Percentiles rank a stretch among this genome's conserved stretches.
Evolutionary conservation across 2,797 vertebrate genomes (phyloP).

Genomic region (Lacerta viridis): DNA sequence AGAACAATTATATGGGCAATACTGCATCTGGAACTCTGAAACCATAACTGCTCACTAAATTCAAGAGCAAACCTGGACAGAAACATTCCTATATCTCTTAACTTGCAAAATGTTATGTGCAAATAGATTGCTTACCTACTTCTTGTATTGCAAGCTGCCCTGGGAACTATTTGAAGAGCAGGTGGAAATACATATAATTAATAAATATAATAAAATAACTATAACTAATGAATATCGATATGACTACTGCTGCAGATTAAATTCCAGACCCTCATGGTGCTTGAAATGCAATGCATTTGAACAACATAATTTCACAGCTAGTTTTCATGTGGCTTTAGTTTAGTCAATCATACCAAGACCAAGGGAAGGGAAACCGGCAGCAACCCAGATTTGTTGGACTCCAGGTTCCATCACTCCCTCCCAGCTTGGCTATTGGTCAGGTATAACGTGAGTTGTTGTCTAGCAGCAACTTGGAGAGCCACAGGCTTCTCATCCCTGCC

Average conservation of each 20-base stretch:
- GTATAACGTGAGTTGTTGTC: no score
- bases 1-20: not conserved
- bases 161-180: not conserved
- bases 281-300: not conserved
- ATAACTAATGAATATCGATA: no score
- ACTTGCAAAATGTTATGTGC: not conserved
- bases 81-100: not conserved
- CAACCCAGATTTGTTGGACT: no score
- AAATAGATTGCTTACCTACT: not conserved
- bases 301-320: not conserved
- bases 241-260: no score
- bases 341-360: not conserved
- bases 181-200: not conserved
- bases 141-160: not conserved
- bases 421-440: no score
- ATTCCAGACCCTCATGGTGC: not conserved
- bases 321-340: not conserved
- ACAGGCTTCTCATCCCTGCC: not conserved
- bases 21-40: not conserved
- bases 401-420: no score
- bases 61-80: not conserved
- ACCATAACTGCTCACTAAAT: not conserved
- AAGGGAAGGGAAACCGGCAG: no score
- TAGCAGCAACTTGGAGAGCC: not conserved
- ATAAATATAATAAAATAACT: conserved; percentile 6